phyloP scores from a whole-genome alignment of 2,888 invertebrate species.

The Mylabris sibirica region DNA sequence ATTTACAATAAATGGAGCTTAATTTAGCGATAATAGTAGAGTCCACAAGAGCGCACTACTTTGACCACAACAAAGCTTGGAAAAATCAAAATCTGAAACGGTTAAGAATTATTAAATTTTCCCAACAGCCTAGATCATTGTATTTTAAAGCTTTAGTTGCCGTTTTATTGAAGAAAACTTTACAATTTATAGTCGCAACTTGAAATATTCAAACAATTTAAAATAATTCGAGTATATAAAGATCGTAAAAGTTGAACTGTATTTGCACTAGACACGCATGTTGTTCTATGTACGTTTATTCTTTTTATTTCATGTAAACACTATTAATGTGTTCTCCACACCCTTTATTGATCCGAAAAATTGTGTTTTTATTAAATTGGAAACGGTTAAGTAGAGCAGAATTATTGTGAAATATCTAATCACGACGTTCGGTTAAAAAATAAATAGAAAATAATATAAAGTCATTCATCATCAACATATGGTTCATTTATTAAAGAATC shows the following conservation, averaged over 20 bases:
- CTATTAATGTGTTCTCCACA: not conserved
- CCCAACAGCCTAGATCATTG: too few species aligned
- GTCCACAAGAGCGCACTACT: too few species aligned
- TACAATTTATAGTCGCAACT: too few species aligned
- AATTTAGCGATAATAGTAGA: too few species aligned
- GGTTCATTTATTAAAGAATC: slow-evolving; percentile 1
- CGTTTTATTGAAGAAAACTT: too few species aligned
- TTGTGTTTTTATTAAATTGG: not conserved
- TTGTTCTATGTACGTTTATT: not conserved
- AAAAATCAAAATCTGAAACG: too few species aligned
- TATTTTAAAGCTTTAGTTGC: too few species aligned
- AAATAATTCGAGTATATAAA: not conserved
- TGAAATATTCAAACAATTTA: not conserved
- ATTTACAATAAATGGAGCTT: too few species aligned
- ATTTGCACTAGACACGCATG: not conserved
- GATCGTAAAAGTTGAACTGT: not conserved
- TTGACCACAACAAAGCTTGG: too few species aligned
- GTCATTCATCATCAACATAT: slow-evolving; percentile 7
- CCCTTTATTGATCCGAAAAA: not conserved
- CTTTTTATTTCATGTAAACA: not conserved
- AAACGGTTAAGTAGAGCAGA: not conserved
- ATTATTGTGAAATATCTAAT: not conserved
- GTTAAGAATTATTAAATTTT: too few species aligned
- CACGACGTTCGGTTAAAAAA: not conserved
- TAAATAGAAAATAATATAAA: not conserved